Percentiles rank a stretch among this genome's conserved stretches.
Evolutionary conservation across 2,888 invertebrate genomes (phyloP).

Genomic region (Synergus umbraculus): DNA sequence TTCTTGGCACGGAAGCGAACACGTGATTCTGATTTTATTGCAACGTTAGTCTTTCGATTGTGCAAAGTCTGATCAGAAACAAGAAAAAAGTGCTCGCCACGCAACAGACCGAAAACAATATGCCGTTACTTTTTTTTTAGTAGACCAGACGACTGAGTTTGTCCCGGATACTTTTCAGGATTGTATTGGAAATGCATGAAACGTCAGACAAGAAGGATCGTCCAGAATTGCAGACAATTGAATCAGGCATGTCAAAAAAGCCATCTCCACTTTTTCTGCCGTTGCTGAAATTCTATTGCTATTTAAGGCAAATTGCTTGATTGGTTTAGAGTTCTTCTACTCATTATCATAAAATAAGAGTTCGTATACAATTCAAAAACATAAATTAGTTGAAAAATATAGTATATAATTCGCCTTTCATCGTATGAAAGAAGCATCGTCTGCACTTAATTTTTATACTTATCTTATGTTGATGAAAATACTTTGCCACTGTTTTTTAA

Average conservation of each 20-base stretch:
- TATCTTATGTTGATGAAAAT: background rate
- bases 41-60: background rate
- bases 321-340: slow-evolving; percentile 26
- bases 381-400: too few species aligned
- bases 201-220: slow-evolving; percentile 35
- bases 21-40: slow-evolving; percentile 20
- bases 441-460: background rate
- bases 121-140: slow-evolving; percentile 7
- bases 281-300: slow-evolving; percentile 36
- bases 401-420: too few species aligned
- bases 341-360: slow-evolving; percentile 13
- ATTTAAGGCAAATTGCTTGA: slow-evolving; percentile 40
- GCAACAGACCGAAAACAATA: slow-evolving; percentile 20
- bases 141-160: background rate
- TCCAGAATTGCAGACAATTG: slow-evolving; percentile 35
- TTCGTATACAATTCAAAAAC: too few species aligned
- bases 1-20: slow-evolving; percentile 42
- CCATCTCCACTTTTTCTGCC: slow-evolving; percentile 6
- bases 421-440: too few species aligned
- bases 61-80: background rate
- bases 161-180: slow-evolving; percentile 1
- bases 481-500: background rate
- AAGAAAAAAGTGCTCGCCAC: slow-evolving; percentile 18
- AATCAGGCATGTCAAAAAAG: slow-evolving; percentile 30
- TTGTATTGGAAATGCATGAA: slow-evolving; percentile 25